Percentiles rank a stretch among this genome's conserved stretches.
phyloP scores from a whole-genome alignment of 2,113 vertebrate species.

The Cottus gobio region DNA sequence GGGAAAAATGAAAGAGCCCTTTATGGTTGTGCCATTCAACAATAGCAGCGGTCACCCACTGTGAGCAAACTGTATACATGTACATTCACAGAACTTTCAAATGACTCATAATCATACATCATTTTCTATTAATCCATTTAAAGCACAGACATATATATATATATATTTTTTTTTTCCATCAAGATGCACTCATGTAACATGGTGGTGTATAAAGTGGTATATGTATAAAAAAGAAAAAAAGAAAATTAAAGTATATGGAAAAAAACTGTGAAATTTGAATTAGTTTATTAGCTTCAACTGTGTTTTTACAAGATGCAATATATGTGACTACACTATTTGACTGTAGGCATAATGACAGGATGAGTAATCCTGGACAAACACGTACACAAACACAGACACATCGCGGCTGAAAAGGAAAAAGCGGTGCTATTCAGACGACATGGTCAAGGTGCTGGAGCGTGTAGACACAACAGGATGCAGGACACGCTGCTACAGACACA shows the following conservation, averaged over 20 bases:
- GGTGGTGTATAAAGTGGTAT: conserved; percentile 34
- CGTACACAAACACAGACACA: background rate
- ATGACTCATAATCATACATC: conserved; percentile 1
- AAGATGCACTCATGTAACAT: conserved; percentile 47
- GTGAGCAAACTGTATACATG: conserved; percentile 23
- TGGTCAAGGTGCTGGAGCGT: conserved; percentile 35
- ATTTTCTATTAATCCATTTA: conserved; percentile 24
- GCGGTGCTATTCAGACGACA: conserved; percentile 28
- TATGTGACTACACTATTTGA: background rate
- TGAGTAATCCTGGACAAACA: conserved; percentile 9
- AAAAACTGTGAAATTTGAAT: background rate
- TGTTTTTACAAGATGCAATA: conserved; percentile 3
- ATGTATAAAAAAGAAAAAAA: conserved; percentile 36
- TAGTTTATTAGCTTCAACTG: background rate
- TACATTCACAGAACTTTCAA: background rate
- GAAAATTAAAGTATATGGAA: conserved; percentile 44
- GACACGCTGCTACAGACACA: conserved; percentile 41
- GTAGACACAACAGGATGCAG: conserved; percentile 78
- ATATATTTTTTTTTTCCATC: conserved; percentile 39
- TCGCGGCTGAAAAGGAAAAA: conserved; percentile 16
- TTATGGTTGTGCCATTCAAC: conserved; percentile 27
- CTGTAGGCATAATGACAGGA: background rate
- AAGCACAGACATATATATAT: conserved; percentile 34
- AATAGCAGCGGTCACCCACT: conserved; percentile 26
- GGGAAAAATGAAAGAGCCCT: background rate